These are phyloP conservation scores for Fregetta grallaria DNA, from an alignment of 2,113 vertebrate genomes.

Conservation along the genomic window DNA sequence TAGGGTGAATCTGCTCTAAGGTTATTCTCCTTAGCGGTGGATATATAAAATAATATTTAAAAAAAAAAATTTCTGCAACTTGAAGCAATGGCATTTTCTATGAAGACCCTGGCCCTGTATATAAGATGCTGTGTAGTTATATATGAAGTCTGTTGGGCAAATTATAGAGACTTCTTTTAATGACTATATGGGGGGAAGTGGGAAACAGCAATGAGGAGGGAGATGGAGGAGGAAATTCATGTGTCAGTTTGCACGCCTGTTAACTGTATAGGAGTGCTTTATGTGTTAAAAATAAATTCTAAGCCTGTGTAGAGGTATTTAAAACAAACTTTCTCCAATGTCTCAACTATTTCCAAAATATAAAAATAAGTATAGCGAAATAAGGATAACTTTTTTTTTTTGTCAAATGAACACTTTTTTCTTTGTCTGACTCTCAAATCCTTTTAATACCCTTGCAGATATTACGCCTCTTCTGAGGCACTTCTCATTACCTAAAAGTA, in stretches of 20 bases:
- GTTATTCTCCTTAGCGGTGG: not conserved
- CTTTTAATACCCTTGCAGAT: not conserved
- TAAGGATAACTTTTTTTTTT: not conserved
- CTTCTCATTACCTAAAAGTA: not conserved
- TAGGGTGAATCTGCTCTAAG: not conserved
- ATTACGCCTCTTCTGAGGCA: not conserved
- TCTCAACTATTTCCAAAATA: not conserved
- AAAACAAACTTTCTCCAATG: not conserved
- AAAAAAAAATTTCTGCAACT: not conserved
- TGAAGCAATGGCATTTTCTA: not conserved
- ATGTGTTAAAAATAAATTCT: not conserved
- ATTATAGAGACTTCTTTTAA: not conserved
- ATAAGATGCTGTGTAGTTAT: not conserved
- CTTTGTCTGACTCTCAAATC: not conserved
- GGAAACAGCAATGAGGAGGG: not conserved
- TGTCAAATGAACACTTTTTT: not conserved
- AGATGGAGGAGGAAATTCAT: not conserved
- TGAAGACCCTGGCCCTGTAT: not conserved
- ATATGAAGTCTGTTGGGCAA: not conserved
- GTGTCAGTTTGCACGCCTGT: not conserved
- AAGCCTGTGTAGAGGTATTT: not conserved
- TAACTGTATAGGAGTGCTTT: not conserved
- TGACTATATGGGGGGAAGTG: not conserved
- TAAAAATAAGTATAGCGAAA: not conserved
- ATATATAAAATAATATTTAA: not conserved